Percentiles rank a stretch among this genome's conserved stretches.
Evolutionary conservation across 2,888 invertebrate genomes (phyloP).

Genomic region (Melolontha melolontha): DNA sequence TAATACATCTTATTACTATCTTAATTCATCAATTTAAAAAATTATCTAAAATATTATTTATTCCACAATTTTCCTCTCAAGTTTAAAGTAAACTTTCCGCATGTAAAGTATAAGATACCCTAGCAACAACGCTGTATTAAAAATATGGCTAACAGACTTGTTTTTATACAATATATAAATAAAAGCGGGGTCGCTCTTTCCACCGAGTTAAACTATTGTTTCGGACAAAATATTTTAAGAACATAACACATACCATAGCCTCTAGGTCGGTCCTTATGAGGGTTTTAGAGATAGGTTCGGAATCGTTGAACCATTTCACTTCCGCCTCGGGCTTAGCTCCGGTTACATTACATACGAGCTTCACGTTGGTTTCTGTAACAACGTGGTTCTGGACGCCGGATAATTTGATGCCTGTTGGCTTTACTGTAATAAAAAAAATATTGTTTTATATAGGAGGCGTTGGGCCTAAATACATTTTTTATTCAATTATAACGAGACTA

Average conservation of each 20-base stretch:
- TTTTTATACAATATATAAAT: too few species aligned
- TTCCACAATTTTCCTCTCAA: too few species aligned
- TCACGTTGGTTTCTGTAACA: conserved; percentile 82
- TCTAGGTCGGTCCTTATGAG: conserved; percentile 51
- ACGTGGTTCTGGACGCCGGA: conserved; percentile 83
- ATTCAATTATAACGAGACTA: not conserved
- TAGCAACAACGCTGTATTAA: too few species aligned
- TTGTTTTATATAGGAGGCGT: not conserved
- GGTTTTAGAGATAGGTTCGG: conserved; percentile 64
- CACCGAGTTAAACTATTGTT: too few species aligned
- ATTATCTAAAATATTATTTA: too few species aligned
- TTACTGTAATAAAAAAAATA: conserved; percentile 72
- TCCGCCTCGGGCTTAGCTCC: conserved; percentile 88
- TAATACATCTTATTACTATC: too few species aligned
- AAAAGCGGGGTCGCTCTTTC: too few species aligned
- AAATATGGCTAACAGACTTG: too few species aligned
- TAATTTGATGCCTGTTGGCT: conserved; percentile 82
- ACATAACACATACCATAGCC: conserved; percentile 49
- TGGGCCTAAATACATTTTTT: not conserved
- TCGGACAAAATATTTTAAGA: too few species aligned
- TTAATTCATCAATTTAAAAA: too few species aligned
- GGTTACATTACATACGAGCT: conserved; percentile 80
- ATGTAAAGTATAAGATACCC: too few species aligned
- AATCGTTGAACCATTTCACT: conserved; percentile 88
- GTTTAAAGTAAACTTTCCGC: too few species aligned